These are phyloP conservation scores for Aporophyla lueneburgensis DNA, from an alignment of 2,888 invertebrate genomes.

Conservation along the genomic window DNA sequence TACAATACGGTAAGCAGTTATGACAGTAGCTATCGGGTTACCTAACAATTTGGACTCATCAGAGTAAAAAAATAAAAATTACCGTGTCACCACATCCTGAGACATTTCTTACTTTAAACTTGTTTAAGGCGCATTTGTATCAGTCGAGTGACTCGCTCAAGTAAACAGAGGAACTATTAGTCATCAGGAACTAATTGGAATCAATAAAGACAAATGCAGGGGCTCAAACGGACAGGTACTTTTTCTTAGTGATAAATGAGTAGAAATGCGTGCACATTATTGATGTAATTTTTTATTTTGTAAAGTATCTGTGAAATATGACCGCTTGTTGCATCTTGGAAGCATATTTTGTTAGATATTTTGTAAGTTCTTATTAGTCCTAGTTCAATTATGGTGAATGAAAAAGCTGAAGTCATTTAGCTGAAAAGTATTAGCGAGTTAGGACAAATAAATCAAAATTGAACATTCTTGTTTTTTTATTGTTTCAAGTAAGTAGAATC, in stretches of 20 bases:
- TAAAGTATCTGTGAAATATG: conserved; percentile 32
- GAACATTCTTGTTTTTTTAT: not conserved
- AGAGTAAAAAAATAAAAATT: conserved; percentile 57
- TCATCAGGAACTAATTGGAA: conserved; percentile 66
- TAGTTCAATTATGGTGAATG: not conserved
- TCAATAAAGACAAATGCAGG: conserved; percentile 65
- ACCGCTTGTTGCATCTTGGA: conserved; percentile 18
- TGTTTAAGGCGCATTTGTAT: conserved; percentile 68
- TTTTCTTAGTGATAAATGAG: conserved; percentile 64
- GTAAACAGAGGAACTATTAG: conserved; percentile 59
- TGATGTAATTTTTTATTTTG: conserved; percentile 55
- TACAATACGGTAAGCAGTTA: conserved; percentile 59
- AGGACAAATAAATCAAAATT: not conserved
- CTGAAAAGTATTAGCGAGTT: not conserved
- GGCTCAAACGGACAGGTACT: conserved; percentile 58
- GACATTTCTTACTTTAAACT: conserved; percentile 69
- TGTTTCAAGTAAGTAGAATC: too few relatives aligned
- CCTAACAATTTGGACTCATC: conserved; percentile 71
- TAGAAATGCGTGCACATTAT: conserved; percentile 49
- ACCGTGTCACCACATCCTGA: conserved; percentile 69
- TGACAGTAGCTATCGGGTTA: conserved; percentile 71
- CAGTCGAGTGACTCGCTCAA: conserved; percentile 67
- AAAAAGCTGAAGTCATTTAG: not conserved
- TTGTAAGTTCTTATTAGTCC: not conserved
- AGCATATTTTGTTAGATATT: not conserved